Percentiles rank a stretch among this genome's conserved stretches.
These are phyloP conservation scores for Martes flavigula DNA, from an alignment of 2,797 vertebrate species.

Conservation along the genomic window DNA sequence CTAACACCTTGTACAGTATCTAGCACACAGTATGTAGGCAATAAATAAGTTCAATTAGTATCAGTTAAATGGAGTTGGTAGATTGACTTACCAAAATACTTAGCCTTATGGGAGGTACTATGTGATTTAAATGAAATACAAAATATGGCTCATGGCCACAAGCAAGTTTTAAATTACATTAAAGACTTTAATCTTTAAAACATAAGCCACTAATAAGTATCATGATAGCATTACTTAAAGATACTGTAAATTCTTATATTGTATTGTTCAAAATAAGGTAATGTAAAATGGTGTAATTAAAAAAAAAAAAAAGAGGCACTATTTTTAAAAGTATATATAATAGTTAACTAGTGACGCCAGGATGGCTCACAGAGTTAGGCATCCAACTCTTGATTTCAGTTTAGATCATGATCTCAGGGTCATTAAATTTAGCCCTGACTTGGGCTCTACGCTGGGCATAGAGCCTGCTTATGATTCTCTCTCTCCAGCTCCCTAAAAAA, in stretches of 20 bases:
- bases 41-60: not conserved
- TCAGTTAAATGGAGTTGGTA: not conserved
- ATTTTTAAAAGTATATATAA: not conserved
- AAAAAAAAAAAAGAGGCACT: not conserved
- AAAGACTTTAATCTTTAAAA: not conserved
- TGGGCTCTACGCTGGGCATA: not conserved
- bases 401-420: not conserved
- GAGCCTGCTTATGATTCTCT: not conserved
- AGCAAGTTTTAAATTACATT: not conserved
- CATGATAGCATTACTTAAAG: not conserved
- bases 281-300: not conserved
- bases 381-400: not conserved
- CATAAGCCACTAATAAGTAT: not conserved
- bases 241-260: not conserved
- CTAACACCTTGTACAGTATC: not conserved
- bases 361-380: not conserved
- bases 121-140: not conserved
- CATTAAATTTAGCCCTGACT: not conserved
- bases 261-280: not conserved
- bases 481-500: not conserved
- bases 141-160: not conserved
- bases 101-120: not conserved
- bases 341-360: not conserved
- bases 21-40: not conserved
- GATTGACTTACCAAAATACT: not conserved